Conservation (phyloP, 2,888 invertebrate species). For the Diachrysia chrysitis region DNA sequence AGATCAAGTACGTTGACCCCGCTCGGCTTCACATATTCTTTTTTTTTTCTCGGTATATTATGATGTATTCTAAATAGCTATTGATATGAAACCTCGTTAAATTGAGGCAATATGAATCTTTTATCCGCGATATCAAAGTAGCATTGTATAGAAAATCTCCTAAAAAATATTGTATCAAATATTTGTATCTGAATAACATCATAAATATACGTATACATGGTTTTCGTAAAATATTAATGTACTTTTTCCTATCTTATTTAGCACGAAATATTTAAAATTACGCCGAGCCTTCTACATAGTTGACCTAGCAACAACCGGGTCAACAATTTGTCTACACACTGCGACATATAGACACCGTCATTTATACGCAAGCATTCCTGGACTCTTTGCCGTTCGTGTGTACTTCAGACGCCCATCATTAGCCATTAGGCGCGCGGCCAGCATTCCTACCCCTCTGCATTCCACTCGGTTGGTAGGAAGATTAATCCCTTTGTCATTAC, state of each 20-base stretch:
- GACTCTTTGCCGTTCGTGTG: conserved; percentile 1
- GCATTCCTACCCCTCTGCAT: background rate
- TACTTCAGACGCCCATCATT: conserved; percentile 3
- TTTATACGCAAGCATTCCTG: background rate
- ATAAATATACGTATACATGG: no score
- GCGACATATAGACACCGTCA: background rate
- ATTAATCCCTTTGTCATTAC: conserved; percentile 1
- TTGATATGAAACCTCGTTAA: background rate
- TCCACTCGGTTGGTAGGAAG: background rate
- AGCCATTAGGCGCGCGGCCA: conserved; percentile 3
- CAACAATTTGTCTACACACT: background rate
- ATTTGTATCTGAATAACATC: no score
- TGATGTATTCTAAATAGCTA: background rate
- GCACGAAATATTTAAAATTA: background rate
- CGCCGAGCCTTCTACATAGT: background rate
- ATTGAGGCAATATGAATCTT: background rate
- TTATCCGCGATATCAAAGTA: no score
- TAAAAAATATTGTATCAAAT: no score
- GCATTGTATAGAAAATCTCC: no score
- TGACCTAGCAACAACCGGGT: background rate
- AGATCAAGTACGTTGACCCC: background rate
- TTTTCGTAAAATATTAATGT: no score
- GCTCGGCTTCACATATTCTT: conserved; percentile 1
- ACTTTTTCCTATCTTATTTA: no score
- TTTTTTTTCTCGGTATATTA: background rate